Base-by-base conservation (phyloP, 1,140 invertebrate genomes). In the Spodoptera litura region DNA sequence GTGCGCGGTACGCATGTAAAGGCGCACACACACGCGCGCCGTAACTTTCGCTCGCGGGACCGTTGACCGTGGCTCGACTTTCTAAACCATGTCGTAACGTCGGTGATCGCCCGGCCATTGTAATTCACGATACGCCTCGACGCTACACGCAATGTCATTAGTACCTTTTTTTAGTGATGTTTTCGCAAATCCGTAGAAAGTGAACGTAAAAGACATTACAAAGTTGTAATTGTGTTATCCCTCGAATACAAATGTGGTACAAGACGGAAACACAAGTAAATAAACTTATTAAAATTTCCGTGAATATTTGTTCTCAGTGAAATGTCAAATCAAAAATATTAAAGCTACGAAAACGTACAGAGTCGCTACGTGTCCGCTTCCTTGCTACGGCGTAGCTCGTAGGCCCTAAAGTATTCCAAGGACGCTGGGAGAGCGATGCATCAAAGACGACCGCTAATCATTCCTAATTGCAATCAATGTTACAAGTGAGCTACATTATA, bases 11-110 rank as follows among this genome's bases (percentile, higher is more conserved):
- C 89, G 86, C 85, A 85, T 83, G 81, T 84, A 82, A 81, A 81
- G 81, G 82, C 84, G 79, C 81, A 81, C 83, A 82, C 87, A 87
- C 87, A 89, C 86, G 73, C 81, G 84, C 86, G 73, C 81, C 84
- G 81, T 81, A 91, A 94, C 93, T 94, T 94, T 94, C 93, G 90
- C 93, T 85, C 78, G 79, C 86, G 87, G 77, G 92, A 90, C 89
- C 91, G 85, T 88, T 92, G 91, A 93, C 93, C 93, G 93, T 93
- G 90, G 90, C 81, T 87, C 85, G 85, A 88, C 93, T 94, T 94
- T 94, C 93, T 93, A 94, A 94, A 92, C 64, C 87, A 84, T 93
- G 89, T 94, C 89, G 92, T 94, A 94, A 93, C 91, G 79, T 62
- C 85, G 86, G 88, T 90, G 89, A 91, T 90, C 89, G 89, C 87